Conservation (phyloP, 1,140 invertebrate genomes). For the Heliconius nattereri region DNA sequence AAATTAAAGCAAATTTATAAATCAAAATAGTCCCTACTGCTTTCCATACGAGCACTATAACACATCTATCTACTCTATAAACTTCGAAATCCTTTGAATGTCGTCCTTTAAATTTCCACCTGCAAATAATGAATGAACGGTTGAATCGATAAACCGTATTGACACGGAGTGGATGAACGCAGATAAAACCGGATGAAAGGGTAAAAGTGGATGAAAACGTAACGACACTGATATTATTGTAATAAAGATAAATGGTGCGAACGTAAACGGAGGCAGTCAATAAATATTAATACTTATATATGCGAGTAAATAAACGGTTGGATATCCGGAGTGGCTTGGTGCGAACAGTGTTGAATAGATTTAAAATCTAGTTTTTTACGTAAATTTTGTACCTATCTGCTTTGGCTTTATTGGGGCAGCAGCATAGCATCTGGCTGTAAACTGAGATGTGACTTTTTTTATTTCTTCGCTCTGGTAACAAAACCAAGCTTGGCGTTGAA, state of each 20-base stretch:
- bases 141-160: slow-evolving; percentile 9
- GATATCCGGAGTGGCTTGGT: background rate
- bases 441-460: too few relatives aligned
- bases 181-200: slow-evolving; percentile 11
- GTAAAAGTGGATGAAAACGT: slow-evolving; percentile 4
- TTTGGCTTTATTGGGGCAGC: too few relatives aligned
- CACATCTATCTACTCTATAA: background rate
- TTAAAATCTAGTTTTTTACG: too few relatives aligned
- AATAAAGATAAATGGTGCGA: slow-evolving; percentile 13
- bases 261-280: background rate
- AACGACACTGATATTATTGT: slow-evolving; percentile 14
- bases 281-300: background rate
- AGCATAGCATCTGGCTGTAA: too few relatives aligned
- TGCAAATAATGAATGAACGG: slow-evolving; percentile 5
- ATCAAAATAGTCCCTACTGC: too few relatives aligned
- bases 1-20: too few relatives aligned
- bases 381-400: too few relatives aligned
- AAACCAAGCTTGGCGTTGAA: too few relatives aligned
- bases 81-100: background rate
- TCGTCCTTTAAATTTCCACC: slow-evolving; percentile 1
- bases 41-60: background rate
- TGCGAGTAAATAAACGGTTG: background rate
- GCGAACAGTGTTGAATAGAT: too few relatives aligned
- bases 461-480: too few relatives aligned
- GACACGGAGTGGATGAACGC: slow-evolving; percentile 7